phyloP scores from a whole-genome alignment of 2,113 vertebrate species.

The Leuciscus idus region DNA sequence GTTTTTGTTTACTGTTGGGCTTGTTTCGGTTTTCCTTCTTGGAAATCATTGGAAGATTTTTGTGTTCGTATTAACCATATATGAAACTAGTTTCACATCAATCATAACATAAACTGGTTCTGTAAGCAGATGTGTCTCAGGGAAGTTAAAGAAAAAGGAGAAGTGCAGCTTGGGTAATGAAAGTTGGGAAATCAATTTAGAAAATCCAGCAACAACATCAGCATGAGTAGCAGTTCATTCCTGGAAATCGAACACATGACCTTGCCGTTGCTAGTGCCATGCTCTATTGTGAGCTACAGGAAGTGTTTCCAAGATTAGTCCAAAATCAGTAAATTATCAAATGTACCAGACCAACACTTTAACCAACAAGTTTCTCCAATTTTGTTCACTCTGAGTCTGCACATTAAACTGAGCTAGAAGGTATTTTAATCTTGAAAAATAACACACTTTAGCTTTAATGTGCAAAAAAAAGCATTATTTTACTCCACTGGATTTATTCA shows the following conservation, averaged over 20 bases:
- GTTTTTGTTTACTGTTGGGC: not conserved
- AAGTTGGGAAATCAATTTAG: not conserved
- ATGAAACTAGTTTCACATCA: not conserved
- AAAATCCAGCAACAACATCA: not conserved
- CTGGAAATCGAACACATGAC: not conserved
- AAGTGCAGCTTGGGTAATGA: not conserved
- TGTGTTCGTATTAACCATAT: not conserved
- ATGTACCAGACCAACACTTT: not conserved
- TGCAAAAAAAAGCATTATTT: not conserved
- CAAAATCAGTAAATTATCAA: not conserved
- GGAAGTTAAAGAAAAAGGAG: not conserved
- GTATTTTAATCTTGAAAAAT: not conserved
- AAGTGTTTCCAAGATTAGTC: not conserved
- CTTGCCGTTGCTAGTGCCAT: not conserved
- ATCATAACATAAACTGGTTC: not conserved
- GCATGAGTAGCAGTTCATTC: not conserved
- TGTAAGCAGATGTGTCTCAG: not conserved
- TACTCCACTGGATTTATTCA: not conserved
- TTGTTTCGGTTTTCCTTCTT: not conserved
- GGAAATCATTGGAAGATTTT: not conserved
- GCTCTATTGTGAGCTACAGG: not conserved
- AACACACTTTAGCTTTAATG: not conserved
- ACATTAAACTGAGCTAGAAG: not conserved
- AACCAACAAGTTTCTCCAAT: not conserved
- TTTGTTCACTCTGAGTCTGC: not conserved